phyloP scores from a whole-genome alignment of 1,140 invertebrate genomes.

The Gonatopus flavifemur region DNA sequence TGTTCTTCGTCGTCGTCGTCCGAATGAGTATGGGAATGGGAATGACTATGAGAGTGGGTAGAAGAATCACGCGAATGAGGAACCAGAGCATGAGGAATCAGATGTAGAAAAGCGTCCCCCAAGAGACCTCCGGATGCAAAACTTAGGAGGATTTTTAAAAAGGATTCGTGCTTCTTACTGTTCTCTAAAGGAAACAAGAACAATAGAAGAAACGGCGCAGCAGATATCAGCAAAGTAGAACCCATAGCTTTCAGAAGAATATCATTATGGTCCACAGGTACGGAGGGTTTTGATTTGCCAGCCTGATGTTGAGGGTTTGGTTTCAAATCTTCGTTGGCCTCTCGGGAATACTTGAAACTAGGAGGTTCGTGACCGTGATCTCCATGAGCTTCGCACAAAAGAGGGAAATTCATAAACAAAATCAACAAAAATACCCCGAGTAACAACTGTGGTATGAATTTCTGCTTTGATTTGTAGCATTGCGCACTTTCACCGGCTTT shows the following conservation, averaged over 20 bases:
- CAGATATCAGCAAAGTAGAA: conserved; percentile 90
- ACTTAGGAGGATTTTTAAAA: conserved; percentile 86
- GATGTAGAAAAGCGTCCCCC: conserved; percentile 94
- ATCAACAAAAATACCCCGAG: conserved; percentile 44
- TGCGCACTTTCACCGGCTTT: too few relatives aligned
- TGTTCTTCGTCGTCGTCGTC: conserved; percentile 56
- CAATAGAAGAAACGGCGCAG: conserved; percentile 90
- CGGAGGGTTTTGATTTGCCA: conserved; percentile 5
- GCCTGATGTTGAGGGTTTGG: conserved; percentile 26
- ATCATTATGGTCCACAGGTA: conserved; percentile 50
- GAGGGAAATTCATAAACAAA: conserved; percentile 53
- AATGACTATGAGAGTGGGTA: conserved; percentile 62
- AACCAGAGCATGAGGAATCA: conserved; percentile 91
- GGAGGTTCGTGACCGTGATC: conserved; percentile 64
- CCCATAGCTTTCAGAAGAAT: conserved; percentile 82
- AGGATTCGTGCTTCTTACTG: conserved; percentile 76
- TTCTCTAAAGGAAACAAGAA: conserved; percentile 93
- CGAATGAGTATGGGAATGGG: conserved; percentile 53
- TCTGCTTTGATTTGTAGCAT: too few relatives aligned
- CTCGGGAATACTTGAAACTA: conserved; percentile 74
- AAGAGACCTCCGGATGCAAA: conserved; percentile 94
- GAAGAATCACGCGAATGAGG: conserved; percentile 61
- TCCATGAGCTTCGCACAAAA: conserved; percentile 43
- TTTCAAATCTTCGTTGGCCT: conserved; percentile 65
- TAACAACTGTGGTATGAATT: too few relatives aligned